Evolutionary conservation across 2,797 vertebrate species (phyloP).

Genomic region (Nannoperca australis): DNA sequence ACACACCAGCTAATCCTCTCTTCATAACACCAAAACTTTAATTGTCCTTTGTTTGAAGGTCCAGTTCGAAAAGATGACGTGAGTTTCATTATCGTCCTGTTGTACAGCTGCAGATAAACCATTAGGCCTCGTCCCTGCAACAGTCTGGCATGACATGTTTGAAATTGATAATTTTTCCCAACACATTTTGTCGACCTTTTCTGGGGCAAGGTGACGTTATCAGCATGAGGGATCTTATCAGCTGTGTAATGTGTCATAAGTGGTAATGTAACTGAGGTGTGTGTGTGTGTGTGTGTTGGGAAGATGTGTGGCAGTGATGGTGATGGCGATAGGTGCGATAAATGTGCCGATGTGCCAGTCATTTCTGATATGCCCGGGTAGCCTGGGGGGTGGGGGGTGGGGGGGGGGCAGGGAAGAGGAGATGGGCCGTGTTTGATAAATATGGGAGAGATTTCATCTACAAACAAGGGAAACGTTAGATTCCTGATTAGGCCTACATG

Average conservation of each 20-base stretch:
- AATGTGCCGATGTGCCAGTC: constrained; percentile 78
- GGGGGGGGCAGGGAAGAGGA: not conserved
- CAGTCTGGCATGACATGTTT: constrained; percentile 50
- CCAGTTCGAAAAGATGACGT: not conserved
- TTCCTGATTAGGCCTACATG: constrained; percentile 70
- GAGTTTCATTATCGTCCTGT: constrained; percentile 20
- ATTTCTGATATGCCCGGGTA: constrained; percentile 62
- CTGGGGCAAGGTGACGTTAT: constrained; percentile 78
- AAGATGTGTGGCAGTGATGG: constrained; percentile 59
- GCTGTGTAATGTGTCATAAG: constrained; percentile 82
- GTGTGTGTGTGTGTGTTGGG: constrained; percentile 40
- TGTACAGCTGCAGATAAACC: constrained; percentile 22
- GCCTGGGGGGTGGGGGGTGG: constrained; percentile 15
- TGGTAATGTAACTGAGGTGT: constrained; percentile 76
- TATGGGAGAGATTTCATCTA: constrained; percentile 77
- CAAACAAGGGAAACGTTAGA: constrained; percentile 77
- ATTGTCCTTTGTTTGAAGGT: not conserved
- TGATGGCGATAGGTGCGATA: constrained; percentile 71
- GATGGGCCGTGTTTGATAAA: constrained; percentile 68
- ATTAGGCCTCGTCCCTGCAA: constrained; percentile 40
- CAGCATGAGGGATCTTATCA: constrained; percentile 80
- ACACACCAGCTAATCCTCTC: too few species aligned
- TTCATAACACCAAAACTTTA: not conserved
- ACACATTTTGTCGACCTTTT: constrained; percentile 70
- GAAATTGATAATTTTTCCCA: constrained; percentile 65